Conservation (phyloP, 2,888 invertebrate genomes). For the Apodemia mormo region DNA sequence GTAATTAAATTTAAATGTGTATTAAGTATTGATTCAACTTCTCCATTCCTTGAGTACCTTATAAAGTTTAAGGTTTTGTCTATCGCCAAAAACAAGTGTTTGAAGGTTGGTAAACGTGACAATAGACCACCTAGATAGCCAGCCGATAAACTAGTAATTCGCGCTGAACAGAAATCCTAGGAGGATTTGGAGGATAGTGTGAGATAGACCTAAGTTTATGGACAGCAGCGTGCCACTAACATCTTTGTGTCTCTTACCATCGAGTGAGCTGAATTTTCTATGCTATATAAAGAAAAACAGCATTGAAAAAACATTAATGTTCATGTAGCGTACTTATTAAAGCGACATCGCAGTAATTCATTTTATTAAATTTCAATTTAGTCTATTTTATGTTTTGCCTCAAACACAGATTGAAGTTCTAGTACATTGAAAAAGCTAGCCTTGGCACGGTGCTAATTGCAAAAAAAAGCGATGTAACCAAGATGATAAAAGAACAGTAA, state of each 20-base stretch:
- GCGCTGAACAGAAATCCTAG: not conserved
- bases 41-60: not conserved
- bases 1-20: not conserved
- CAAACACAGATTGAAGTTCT: not conserved
- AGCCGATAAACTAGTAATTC: not conserved
- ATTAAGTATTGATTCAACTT: not conserved
- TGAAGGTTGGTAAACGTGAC: not conserved
- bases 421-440: not conserved
- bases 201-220: too few relatives aligned
- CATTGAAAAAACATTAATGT: too few relatives aligned
- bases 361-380: constrained; percentile 48
- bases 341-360: not conserved
- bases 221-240: too few relatives aligned
- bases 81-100: not conserved
- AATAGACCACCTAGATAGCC: not conserved
- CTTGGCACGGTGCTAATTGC: constrained; percentile 22
- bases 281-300: too few relatives aligned
- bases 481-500: constrained; percentile 47
- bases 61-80: not conserved
- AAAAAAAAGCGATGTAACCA: constrained; percentile 16
- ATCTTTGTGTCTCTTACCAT: too few relatives aligned
- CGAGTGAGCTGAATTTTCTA: too few relatives aligned
- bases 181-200: too few relatives aligned
- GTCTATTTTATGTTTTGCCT: constrained; percentile 8
- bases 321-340: too few relatives aligned